phyloP scores from a whole-genome alignment of 2,888 invertebrate species.

The Chouioia cunea region DNA sequence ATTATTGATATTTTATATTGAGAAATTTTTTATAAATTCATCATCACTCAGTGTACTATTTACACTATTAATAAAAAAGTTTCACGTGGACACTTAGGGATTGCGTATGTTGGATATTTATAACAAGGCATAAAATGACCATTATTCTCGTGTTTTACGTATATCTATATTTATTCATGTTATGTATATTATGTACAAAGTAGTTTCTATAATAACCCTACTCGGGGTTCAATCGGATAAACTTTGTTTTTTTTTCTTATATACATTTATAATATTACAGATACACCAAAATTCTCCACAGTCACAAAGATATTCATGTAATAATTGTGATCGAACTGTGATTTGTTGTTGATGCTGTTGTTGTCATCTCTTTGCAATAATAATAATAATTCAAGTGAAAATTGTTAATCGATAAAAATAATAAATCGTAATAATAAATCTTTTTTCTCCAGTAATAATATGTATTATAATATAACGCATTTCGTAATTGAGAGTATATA shows the following conservation, averaged over 20 bases:
- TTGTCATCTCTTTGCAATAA: slow-evolving; percentile 29
- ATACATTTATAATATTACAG: slow-evolving; percentile 63
- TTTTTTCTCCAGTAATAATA: slow-evolving; percentile 27
- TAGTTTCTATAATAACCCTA: slow-evolving; percentile 58
- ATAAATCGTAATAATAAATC: slow-evolving; percentile 41
- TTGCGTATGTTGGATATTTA: too few relatives aligned
- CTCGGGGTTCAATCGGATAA: slow-evolving; percentile 61
- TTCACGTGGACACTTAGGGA: too few relatives aligned
- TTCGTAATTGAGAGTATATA: slow-evolving; percentile 36
- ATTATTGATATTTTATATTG: too few relatives aligned
- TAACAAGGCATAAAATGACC: slow-evolving; percentile 34
- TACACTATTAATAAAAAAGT: too few relatives aligned
- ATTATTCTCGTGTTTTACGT: slow-evolving; percentile 53
- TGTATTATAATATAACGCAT: slow-evolving; percentile 32
- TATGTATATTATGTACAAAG: slow-evolving; percentile 66
- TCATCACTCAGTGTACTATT: too few relatives aligned
- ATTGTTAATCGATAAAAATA: slow-evolving; percentile 35
- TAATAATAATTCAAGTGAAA: slow-evolving; percentile 39
- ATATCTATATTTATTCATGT: slow-evolving; percentile 62
- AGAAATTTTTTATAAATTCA: too few relatives aligned
- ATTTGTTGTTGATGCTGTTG: slow-evolving; percentile 19
- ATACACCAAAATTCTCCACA: slow-evolving; percentile 61
- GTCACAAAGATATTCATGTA: slow-evolving; percentile 52
- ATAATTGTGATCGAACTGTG: slow-evolving; percentile 47
- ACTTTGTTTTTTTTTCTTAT: slow-evolving; percentile 56